A percentile compares a stretch with the other conserved stretches of the same genome.
Conservation (phyloP, 2,888 invertebrate species). For the Pomacea canaliculata region DNA sequence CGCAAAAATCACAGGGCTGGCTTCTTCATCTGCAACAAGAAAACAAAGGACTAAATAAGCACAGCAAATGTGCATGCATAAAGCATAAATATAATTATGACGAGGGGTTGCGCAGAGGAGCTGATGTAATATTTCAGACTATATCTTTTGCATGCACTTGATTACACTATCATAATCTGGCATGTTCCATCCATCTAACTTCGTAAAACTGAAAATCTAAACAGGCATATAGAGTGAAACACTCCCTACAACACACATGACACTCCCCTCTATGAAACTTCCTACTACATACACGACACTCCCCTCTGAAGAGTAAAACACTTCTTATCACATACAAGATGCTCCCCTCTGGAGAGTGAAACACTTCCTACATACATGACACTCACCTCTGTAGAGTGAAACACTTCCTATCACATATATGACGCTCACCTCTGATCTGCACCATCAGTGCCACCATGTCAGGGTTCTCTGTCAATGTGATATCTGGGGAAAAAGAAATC, state of each 20-base stretch:
- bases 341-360: too few relatives aligned
- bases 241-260: too few relatives aligned
- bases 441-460: constrained; percentile 75
- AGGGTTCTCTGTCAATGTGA: constrained; percentile 73
- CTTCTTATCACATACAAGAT: too few relatives aligned
- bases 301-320: too few relatives aligned
- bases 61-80: not conserved
- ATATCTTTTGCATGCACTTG: not conserved
- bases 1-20: constrained; percentile 78
- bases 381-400: too few relatives aligned
- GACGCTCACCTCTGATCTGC: constrained; percentile 54
- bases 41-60: not conserved
- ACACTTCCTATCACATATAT: too few relatives aligned
- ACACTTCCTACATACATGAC: too few relatives aligned
- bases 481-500: constrained; percentile 69
- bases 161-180: too few relatives aligned
- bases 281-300: too few relatives aligned
- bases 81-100: not conserved
- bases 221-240: too few relatives aligned
- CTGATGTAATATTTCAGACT: not conserved
- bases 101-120: not conserved
- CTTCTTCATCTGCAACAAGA: constrained; percentile 62
- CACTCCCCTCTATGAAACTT: constrained; percentile 42
- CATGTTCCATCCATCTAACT: too few relatives aligned
- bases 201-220: too few relatives aligned